A percentile compares a stretch with the other conserved stretches of the same genome.
Conservation (phyloP, 2,797 vertebrate genomes). For the Dermochelys coriacea region DNA sequence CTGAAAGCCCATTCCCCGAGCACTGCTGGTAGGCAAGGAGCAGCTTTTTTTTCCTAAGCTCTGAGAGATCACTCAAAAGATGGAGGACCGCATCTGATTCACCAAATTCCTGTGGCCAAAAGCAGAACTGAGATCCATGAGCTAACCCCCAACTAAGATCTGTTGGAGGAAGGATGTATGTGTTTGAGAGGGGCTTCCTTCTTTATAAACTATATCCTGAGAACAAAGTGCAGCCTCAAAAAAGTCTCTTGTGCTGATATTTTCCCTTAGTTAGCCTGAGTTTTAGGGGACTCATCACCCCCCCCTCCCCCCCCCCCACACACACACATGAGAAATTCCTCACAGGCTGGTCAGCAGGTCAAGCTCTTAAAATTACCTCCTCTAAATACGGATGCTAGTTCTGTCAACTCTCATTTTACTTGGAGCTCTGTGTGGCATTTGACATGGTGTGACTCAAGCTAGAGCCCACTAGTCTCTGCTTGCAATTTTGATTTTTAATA, state of each 20-base stretch:
- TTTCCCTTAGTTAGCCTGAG: constrained; percentile 38
- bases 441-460: background rate
- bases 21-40: too few relatives aligned
- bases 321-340: background rate
- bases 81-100: too few relatives aligned
- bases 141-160: background rate
- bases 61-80: background rate
- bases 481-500: background rate
- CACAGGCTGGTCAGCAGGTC: constrained; percentile 19
- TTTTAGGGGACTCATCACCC: background rate
- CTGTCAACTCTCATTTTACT: constrained; percentile 60
- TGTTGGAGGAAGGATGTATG: background rate
- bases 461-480: background rate
- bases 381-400: background rate
- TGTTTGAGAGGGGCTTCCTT: background rate
- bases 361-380: constrained; percentile 34
- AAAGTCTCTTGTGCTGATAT: background rate
- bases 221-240: background rate
- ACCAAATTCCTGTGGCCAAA: background rate
- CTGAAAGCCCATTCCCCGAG: too few relatives aligned
- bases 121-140: background rate
- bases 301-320: constrained; percentile 30
- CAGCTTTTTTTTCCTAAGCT: too few relatives aligned
- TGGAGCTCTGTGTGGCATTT: constrained; percentile 44
- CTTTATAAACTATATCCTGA: background rate